These are phyloP conservation scores for Seriola aureovittata DNA, from an alignment of 2,113 vertebrate species.

Conservation along the genomic window DNA sequence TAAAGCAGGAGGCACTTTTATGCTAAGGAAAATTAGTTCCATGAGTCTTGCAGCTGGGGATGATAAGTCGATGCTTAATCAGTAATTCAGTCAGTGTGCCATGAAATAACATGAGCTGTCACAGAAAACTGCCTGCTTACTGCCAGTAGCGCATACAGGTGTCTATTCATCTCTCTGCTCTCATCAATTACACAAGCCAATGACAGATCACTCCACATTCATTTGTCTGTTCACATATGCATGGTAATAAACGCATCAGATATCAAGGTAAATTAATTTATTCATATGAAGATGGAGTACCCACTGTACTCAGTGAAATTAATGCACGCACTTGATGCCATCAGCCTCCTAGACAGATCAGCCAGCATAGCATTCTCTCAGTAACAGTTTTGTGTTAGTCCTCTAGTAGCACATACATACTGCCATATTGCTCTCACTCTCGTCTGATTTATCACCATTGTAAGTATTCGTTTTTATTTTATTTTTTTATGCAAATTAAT, in stretches of 20 bases:
- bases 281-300: constrained; percentile 81
- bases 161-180: constrained; percentile 71
- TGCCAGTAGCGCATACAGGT: constrained; percentile 71
- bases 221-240: constrained; percentile 76
- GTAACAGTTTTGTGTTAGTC: background rate
- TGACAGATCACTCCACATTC: constrained; percentile 74
- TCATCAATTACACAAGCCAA: constrained; percentile 79
- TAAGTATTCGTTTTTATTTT: background rate
- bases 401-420: background rate
- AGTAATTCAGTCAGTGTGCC: constrained; percentile 67
- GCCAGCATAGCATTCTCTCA: constrained; percentile 9
- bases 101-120: constrained; percentile 70
- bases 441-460: constrained; percentile 29
- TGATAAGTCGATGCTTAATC: constrained; percentile 55
- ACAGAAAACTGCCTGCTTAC: constrained; percentile 62
- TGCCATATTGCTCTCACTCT: constrained; percentile 6
- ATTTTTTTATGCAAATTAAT: constrained; percentile 13
- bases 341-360: constrained; percentile 38
- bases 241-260: constrained; percentile 74
- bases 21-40: constrained; percentile 39
- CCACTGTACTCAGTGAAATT: constrained; percentile 70
- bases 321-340: constrained; percentile 61
- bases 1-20: constrained; percentile 13
- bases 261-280: constrained; percentile 81
- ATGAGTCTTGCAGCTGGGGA: constrained; percentile 35